Base-by-base conservation (phyloP, 2,113 vertebrate species). In the Hippocampus mohnikei region DNA sequence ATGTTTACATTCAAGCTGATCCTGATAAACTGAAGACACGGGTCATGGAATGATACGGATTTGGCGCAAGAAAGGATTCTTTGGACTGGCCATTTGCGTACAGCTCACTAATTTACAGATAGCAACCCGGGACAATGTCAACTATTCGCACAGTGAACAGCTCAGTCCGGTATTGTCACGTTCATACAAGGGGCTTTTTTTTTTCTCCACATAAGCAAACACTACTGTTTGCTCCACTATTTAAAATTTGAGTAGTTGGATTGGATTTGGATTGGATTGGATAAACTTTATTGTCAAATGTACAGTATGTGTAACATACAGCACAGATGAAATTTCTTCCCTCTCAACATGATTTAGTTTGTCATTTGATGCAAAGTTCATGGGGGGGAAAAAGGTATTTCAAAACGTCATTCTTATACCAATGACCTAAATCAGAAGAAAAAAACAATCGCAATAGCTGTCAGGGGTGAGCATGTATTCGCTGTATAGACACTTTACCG, bases 121-220 rank as follows among this genome's bases (percentile, higher is more conserved):
- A 82, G 85, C 82, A 81, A 82, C 76, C 88, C 29, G 79, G 88
- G 87, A 88, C 84, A 91, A 85, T 78, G 85, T 88, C 82, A 85
- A 75, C 77, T 73, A 77, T 77, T 81, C 44, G 70, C 50, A 72
- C 70, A 77, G 71, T 69, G 71, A 79, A 84, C 72, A 69, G 78
- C 76, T 88, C 80, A 90, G 89, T 88, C 89, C 87, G 78, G 89
- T 91, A 88, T 91, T 91, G 89, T 89, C 88, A 91, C 87, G 87
- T 90, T 91, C 87, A 82, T 87, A 90, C 88, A 91, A 88, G 82
- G 72, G 82, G 75, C 78, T 86, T 84, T 52, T 52, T 52, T 52
- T 52, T 52, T 69, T 79, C 71, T 64, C 74, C 77, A 87, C 76
- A 88, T 55, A 85, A 77, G 73, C 62, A 82, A 72, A 53, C 53